Conservation (phyloP, 2,888 invertebrate genomes). For the Dicyrtomina minuta region DNA sequence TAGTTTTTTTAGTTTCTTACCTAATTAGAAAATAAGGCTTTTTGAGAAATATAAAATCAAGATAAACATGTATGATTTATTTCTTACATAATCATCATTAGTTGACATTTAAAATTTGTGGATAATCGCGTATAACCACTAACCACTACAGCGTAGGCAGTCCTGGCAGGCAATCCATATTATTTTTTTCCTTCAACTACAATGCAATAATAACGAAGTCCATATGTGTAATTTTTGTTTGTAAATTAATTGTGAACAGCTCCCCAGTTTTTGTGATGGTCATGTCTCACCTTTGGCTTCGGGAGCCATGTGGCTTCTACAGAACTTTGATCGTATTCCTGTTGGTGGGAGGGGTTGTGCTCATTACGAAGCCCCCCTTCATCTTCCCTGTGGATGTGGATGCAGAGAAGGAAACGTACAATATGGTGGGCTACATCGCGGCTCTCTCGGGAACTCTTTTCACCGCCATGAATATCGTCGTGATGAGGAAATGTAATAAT, state of each 20-base stretch:
- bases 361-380: conserved; percentile 59
- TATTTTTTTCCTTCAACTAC: too few relatives aligned
- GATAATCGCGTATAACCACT: too few relatives aligned
- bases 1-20: too few relatives aligned
- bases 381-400: conserved; percentile 56
- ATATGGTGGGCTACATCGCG: conserved; percentile 58
- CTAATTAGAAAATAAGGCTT: too few relatives aligned
- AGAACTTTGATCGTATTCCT: conserved; percentile 58
- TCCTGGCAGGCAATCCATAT: too few relatives aligned
- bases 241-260: conserved; percentile 53
- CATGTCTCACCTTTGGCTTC: conserved; percentile 58
- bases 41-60: too few relatives aligned
- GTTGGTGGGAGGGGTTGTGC: conserved; percentile 58
- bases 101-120: too few relatives aligned
- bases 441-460: conserved; percentile 59
- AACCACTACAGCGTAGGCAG: too few relatives aligned
- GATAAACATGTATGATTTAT: too few relatives aligned
- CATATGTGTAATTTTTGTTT: neutral
- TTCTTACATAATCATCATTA: too few relatives aligned
- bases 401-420: conserved; percentile 55
- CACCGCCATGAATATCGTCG: conserved; percentile 59
- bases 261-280: conserved; percentile 60
- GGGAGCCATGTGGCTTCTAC: conserved; percentile 59
- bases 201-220: neutral
- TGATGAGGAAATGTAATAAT: conserved; percentile 59